Percentiles rank a stretch among this genome's conserved stretches.
Conservation (phyloP, 2,888 invertebrate species). For the Drosophila mercatorum region DNA sequence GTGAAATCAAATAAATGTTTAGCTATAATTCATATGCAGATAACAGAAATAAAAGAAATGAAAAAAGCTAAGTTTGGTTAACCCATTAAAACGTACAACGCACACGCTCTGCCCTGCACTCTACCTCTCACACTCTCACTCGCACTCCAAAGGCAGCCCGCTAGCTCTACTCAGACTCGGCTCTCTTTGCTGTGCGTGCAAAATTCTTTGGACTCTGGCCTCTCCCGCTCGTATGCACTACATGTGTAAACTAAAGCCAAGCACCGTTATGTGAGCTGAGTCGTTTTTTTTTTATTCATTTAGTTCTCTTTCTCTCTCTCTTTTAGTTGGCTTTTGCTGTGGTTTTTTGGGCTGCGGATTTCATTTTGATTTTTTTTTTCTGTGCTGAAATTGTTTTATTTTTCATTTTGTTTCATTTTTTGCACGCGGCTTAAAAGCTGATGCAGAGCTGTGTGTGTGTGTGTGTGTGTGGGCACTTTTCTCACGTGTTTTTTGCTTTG, state of each 20-base stretch:
- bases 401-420: conserved; percentile 17
- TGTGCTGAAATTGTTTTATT: conserved; percentile 71
- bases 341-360: conserved; percentile 73
- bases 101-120: neutral
- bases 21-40: conserved; percentile 36
- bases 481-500: conserved; percentile 58
- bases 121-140: neutral
- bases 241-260: conserved; percentile 19
- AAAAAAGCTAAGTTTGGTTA: conserved; percentile 37
- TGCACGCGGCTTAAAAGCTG: conserved; percentile 48
- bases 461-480: conserved; percentile 48
- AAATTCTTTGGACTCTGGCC: conserved; percentile 57
- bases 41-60: conserved; percentile 3
- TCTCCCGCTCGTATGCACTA: conserved; percentile 29
- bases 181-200: conserved; percentile 61
- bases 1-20: conserved; percentile 46
- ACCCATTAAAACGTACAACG: conserved; percentile 57
- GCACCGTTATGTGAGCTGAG: conserved; percentile 30
- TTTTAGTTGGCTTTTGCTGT: conserved; percentile 53
- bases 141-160: neutral
- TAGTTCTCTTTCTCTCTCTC: conserved; percentile 12
- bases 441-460: conserved; percentile 37
- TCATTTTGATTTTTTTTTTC: conserved; percentile 51
- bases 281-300: conserved; percentile 21
- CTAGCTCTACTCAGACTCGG: neutral